phyloP scores from a whole-genome alignment of 2,888 invertebrate species.

The Tinea semifulvella region DNA sequence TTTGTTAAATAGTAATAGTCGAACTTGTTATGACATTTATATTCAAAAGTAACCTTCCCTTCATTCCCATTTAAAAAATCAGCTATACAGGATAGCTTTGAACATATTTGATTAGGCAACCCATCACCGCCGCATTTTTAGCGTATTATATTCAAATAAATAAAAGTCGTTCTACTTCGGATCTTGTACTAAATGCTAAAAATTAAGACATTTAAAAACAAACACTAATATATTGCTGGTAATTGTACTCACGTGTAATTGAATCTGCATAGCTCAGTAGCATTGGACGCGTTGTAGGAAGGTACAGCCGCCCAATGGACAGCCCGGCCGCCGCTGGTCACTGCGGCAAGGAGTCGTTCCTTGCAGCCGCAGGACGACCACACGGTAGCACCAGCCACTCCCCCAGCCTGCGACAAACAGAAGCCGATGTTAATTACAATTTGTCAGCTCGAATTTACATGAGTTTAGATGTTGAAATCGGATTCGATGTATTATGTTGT shows the following conservation, averaged over 20 bases:
- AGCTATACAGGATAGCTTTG: no score
- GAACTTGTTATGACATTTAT: no score
- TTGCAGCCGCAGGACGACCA: conserved; percentile 74
- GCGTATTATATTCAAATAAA: not conserved
- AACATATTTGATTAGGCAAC: no score
- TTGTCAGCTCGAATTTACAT: not conserved
- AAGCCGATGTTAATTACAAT: not conserved
- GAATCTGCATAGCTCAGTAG: conserved; percentile 59
- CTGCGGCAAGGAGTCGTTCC: conserved; percentile 68
- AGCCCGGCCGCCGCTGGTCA: conserved; percentile 71
- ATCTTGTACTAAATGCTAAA: no score
- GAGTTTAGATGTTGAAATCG: no score
- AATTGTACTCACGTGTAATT: conserved; percentile 51
- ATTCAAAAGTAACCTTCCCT: no score
- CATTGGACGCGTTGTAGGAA: conserved; percentile 46
- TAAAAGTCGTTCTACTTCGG: no score
- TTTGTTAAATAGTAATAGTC: no score
- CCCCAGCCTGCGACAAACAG: conserved; percentile 60
- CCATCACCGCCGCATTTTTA: no score
- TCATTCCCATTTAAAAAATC: no score
- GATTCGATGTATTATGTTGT: no score
- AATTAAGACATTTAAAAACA: no score
- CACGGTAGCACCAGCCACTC: conserved; percentile 69
- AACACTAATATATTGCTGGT: not conserved
- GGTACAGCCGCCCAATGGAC: conserved; percentile 72